phyloP scores from a whole-genome alignment of 2,113 vertebrate species.

The Brachypodius melanocephalos region DNA sequence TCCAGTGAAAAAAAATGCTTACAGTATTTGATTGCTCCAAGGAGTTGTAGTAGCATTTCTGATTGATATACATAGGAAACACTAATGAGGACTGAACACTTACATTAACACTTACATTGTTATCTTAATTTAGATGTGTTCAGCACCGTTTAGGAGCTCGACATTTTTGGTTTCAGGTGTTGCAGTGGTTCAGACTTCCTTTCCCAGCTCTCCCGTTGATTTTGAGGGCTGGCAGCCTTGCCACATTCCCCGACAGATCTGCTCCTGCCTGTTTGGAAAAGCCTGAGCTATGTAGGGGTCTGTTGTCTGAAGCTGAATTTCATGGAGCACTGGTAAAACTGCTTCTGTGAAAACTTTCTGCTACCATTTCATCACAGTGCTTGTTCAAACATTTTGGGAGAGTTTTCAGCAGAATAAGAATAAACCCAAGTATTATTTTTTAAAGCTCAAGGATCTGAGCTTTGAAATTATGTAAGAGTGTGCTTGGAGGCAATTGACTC shows the following conservation, averaged over 20 bases:
- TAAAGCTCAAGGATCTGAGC: slow-evolving; percentile 29
- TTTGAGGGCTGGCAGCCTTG: slow-evolving; percentile 1
- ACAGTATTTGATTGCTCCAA: background rate
- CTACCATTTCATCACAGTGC: background rate
- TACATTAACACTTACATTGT: background rate
- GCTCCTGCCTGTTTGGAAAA: slow-evolving; percentile 21
- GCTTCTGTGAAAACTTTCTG: slow-evolving; percentile 45
- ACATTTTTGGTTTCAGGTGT: slow-evolving; percentile 57
- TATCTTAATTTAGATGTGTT: background rate
- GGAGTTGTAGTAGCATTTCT: background rate
- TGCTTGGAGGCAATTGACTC: slow-evolving; percentile 13
- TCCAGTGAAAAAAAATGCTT: background rate
- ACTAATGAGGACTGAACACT: slow-evolving; percentile 8
- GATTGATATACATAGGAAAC: background rate
- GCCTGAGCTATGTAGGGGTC: slow-evolving; percentile 42
- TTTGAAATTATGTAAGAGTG: slow-evolving; percentile 18
- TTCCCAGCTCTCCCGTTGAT: slow-evolving; percentile 29
- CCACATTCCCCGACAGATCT: background rate
- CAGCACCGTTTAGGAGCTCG: background rate
- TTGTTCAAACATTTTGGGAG: slow-evolving; percentile 1
- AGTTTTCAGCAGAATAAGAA: slow-evolving; percentile 4
- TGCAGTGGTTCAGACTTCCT: slow-evolving; percentile 19
- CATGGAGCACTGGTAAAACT: slow-evolving; percentile 14
- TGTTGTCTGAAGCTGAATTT: slow-evolving; percentile 44
- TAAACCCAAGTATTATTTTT: slow-evolving; percentile 30